Base-by-base conservation (phyloP, 2,113 vertebrate species). In the Oenanthe melanoleuca region DNA sequence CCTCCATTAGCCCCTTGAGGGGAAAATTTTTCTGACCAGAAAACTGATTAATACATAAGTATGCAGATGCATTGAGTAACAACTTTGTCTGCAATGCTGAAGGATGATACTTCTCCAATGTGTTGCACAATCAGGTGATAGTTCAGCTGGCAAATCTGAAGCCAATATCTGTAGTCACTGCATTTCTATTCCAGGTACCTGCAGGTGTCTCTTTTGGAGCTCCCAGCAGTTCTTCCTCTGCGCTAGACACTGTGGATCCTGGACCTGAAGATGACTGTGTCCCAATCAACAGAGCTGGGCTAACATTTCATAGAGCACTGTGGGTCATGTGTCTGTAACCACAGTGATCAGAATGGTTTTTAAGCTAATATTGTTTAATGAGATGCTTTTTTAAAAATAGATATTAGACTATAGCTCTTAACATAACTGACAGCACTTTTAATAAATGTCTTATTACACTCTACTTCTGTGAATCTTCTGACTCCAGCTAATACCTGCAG, bases 191-290 rank as follows among this genome's bases (percentile, higher is more conserved):
- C 23, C 92, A 98, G 98, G 95, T 98, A 98, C 87, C 83, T 98
- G 94, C 97, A 98, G 4, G 98, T 98, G 53, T 98, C 98, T 61
- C 97, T 98, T 63, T 69, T 98, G 96, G 97, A 98, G 20, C 96
- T 95, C 7, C 98, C 98, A 50, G 87, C 74, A 25, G 44, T 96
- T 78, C 97, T 98, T 78, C 98, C 98, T 94, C 95, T 98, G 24
- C 85, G 93, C 3, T 97, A 97, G 96, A 85, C 20, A 38, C 53
- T 42, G 4, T 74, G 63, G 40, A 67, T 79, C 28, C 40, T 86
- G 74, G 29, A 42, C 57, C 73, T 49, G 52, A 44, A 85, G 75
- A 52, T 52, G 29, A 61, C 37, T 83, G 92, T 9, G 17, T 92
- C 42, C 55, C 11, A 40, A 20, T 80, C 94, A 78, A 64, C 83